Percentiles rank a stretch among this genome's conserved stretches.
phyloP scores from a whole-genome alignment of 2,888 invertebrate species.

The Drosophila gaucha region DNA sequence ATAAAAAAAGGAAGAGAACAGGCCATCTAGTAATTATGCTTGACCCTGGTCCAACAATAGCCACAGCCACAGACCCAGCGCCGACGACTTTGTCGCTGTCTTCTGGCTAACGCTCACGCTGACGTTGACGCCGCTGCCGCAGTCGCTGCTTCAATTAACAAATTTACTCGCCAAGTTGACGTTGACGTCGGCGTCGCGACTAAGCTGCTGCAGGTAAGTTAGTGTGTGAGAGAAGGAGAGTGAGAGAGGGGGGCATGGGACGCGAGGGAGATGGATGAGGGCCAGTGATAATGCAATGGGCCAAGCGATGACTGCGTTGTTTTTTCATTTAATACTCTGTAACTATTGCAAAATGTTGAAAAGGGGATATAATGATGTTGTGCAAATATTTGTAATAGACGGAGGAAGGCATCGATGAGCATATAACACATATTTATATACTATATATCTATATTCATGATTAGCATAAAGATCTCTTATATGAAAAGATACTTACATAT shows the following conservation, averaged over 20 bases:
- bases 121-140: slow-evolving; percentile 12
- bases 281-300: slow-evolving; percentile 48
- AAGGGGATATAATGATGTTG: slow-evolving; percentile 1
- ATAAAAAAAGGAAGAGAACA: slow-evolving; percentile 30
- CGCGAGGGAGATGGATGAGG: not conserved
- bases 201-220: slow-evolving; percentile 64
- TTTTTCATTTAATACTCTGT: slow-evolving; percentile 12
- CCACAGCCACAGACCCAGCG: slow-evolving; percentile 42
- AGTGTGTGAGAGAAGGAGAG: slow-evolving; percentile 11
- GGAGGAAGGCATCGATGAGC: not conserved
- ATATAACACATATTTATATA: not conserved
- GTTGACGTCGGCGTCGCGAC: slow-evolving; percentile 40
- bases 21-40: slow-evolving; percentile 73
- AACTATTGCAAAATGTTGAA: slow-evolving; percentile 1
- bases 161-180: slow-evolving; percentile 50
- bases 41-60: slow-evolving; percentile 80
- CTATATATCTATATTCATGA: not conserved
- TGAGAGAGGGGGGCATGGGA: not conserved
- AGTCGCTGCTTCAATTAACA: slow-evolving; percentile 61
- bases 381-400: not conserved
- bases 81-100: slow-evolving; percentile 56
- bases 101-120: slow-evolving; percentile 47
- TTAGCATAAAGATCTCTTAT: not conserved
- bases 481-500: too few species aligned
- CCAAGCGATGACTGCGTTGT: slow-evolving; percentile 42